Percentiles rank a stretch among this genome's conserved stretches.
Conservation (phyloP, 2,113 vertebrate species). For the Esox niger region DNA sequence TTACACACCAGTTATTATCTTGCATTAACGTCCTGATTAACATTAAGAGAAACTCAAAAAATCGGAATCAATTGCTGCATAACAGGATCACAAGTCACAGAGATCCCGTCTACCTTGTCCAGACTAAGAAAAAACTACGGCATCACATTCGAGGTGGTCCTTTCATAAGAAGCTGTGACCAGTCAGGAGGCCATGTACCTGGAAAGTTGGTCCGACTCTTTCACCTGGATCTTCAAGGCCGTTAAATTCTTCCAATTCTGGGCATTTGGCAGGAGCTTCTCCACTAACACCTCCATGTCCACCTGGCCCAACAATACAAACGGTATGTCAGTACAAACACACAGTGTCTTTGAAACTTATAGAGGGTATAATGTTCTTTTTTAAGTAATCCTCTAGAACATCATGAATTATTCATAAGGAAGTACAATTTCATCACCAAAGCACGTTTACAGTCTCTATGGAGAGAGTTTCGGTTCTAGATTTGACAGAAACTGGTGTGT, state of each 20-base stretch:
- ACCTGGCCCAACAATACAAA: constrained; percentile 82
- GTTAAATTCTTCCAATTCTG: constrained; percentile 98
- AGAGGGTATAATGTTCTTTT: too few species aligned
- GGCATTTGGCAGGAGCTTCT: constrained; percentile 81
- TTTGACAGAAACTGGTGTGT: too few species aligned
- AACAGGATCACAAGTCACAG: constrained; percentile 95
- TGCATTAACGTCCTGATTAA: constrained; percentile 92
- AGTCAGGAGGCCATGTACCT: constrained; percentile 72
- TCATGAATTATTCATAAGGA: too few species aligned
- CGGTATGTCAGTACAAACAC: not conserved
- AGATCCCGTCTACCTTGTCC: constrained; percentile 94
- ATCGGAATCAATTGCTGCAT: constrained; percentile 86
- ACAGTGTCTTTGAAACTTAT: too few species aligned
- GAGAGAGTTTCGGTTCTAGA: not conserved
- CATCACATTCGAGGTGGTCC: too few species aligned
- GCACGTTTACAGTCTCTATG: too few species aligned
- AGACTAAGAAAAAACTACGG: constrained; percentile 60
- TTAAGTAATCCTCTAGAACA: too few species aligned
- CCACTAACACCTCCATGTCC: constrained; percentile 84
- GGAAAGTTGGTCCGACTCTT: constrained; percentile 89
- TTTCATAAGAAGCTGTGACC: too few species aligned
- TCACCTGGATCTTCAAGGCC: constrained; percentile 89
- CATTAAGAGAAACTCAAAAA: constrained; percentile 86
- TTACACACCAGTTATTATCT: constrained; percentile 62
- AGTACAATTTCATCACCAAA: too few species aligned